Evolutionary conservation across 2,888 invertebrate genomes (phyloP).

Genomic region (Amphipoea lucens): DNA sequence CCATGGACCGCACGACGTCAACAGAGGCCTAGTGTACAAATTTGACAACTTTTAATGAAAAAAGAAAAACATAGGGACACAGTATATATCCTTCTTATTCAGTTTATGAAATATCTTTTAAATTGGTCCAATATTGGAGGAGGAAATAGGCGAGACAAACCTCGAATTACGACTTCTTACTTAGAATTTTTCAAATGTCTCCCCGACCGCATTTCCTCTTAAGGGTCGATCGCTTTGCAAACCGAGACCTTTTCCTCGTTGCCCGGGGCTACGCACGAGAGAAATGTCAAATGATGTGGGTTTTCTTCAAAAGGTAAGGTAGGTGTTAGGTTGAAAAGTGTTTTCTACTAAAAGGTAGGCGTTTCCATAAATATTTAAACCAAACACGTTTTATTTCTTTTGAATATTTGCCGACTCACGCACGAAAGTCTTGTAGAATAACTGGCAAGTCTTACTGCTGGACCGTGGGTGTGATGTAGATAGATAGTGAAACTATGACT

Average conservation of each 20-base stretch:
- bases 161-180: no score
- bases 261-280: neutral
- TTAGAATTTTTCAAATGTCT: no score
- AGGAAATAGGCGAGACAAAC: no score
- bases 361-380: slow-evolving; percentile 10
- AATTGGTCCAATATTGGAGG: no score
- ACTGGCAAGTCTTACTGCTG: neutral
- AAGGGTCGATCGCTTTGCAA: slow-evolving; percentile 16
- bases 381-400: neutral
- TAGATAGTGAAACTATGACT: neutral
- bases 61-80: no score
- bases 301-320: slow-evolving; percentile 12
- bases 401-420: neutral
- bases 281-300: slow-evolving; percentile 36
- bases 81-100: no score
- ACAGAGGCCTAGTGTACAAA: no score
- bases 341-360: neutral
- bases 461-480: neutral
- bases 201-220: neutral
- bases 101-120: no score
- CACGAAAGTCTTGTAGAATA: neutral
- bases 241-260: neutral
- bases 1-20: no score
- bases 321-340: neutral
- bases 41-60: no score